phyloP scores from a whole-genome alignment of 1,140 invertebrate genomes.

The Lordiphosa mommai region DNA sequence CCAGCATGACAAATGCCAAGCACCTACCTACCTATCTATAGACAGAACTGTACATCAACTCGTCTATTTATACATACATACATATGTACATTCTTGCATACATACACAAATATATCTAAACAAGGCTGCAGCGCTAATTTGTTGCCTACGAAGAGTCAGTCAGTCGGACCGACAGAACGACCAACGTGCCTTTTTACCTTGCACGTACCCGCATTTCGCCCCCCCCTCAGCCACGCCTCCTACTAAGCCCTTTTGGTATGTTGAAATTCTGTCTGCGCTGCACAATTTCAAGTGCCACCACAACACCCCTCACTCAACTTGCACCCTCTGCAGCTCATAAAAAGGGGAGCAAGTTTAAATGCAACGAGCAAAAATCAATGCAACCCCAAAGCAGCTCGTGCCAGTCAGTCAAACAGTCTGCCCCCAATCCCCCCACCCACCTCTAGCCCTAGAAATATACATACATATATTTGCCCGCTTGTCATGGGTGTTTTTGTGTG shows the following conservation, averaged over 20 bases:
- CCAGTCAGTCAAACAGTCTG: conserved; percentile 4
- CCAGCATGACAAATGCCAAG: background rate
- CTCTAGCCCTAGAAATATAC: no score
- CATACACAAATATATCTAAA: conserved; percentile 28
- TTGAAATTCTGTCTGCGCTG: conserved; percentile 70
- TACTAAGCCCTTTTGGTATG: conserved; percentile 13
- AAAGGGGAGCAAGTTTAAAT: conserved; percentile 78
- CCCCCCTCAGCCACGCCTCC: background rate
- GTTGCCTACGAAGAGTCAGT: conserved; percentile 38
- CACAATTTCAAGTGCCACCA: conserved; percentile 61
- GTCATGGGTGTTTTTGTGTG: conserved; percentile 13
- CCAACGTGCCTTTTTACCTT: conserved; percentile 57
- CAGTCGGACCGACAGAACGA: conserved; percentile 7
- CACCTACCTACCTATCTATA: background rate
- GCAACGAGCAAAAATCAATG: conserved; percentile 77
- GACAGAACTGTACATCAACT: conserved; percentile 18
- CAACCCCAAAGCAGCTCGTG: conserved; percentile 58
- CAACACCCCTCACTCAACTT: background rate
- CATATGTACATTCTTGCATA: no score
- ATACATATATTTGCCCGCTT: background rate
- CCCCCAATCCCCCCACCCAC: background rate
- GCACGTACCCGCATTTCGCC: conserved; percentile 5
- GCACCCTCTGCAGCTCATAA: conserved; percentile 10
- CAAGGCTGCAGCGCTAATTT: conserved; percentile 63
- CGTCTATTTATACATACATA: conserved; percentile 1